phyloP scores from a whole-genome alignment of 2,797 vertebrate species.

The Smutsia gigantea region DNA sequence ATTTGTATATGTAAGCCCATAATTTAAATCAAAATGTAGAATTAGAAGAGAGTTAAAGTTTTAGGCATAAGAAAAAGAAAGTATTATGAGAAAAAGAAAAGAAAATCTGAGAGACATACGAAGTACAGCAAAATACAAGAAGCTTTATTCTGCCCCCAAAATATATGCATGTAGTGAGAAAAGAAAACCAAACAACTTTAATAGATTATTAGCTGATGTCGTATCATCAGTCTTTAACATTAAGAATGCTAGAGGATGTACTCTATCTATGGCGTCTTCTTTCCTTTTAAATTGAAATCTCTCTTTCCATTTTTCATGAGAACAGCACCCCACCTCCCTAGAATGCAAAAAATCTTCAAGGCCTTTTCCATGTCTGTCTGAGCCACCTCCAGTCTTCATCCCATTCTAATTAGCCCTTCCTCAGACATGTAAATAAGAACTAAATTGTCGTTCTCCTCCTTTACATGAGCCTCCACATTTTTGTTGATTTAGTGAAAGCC shows the following conservation, averaged over 20 bases:
- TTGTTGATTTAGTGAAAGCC: neutral
- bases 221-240: neutral
- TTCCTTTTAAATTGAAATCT: neutral
- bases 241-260: neutral
- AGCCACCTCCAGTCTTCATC: neutral
- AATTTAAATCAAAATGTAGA: slow-evolving; percentile 25
- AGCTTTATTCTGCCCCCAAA: neutral
- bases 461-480: neutral
- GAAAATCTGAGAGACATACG: slow-evolving; percentile 1
- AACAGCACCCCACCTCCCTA: neutral
- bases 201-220: neutral
- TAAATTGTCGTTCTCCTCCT: neutral
- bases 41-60: slow-evolving; percentile 20
- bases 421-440: neutral
- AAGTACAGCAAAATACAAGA: slow-evolving; percentile 5
- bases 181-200: neutral
- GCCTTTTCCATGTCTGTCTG: neutral
- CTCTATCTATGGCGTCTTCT: neutral
- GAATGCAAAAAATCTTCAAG: neutral
- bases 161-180: neutral
- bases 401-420: neutral
- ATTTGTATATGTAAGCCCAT: neutral
- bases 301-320: neutral
- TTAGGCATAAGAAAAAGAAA: slow-evolving; percentile 1
- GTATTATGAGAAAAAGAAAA: neutral